Evolutionary conservation across 1,140 invertebrate species (phyloP).

Genomic region (Cylas formicarius): DNA sequence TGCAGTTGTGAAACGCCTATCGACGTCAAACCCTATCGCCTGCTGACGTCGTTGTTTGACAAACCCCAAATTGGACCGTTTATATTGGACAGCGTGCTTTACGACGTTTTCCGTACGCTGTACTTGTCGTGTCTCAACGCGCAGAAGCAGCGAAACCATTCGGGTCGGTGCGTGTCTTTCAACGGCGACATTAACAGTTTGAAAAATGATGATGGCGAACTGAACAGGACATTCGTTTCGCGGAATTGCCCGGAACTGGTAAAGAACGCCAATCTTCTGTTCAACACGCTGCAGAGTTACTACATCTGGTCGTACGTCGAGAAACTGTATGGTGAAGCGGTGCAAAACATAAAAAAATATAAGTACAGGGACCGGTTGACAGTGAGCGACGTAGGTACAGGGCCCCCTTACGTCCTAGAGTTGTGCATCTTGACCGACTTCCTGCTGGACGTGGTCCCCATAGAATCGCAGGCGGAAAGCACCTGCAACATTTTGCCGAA

Average conservation of each 20-base stretch:
- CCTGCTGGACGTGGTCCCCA: conserved; percentile 68
- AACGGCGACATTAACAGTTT: conserved; percentile 39
- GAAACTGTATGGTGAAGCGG: conserved; percentile 57
- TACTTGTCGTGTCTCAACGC: conserved; percentile 40
- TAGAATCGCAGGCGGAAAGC: conserved; percentile 73
- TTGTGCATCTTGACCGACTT: conserved; percentile 70
- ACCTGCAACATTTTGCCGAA: conserved; percentile 73
- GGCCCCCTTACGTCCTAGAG: conserved; percentile 54
- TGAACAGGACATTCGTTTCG: conserved; percentile 35
- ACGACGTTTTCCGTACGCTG: conserved; percentile 70
- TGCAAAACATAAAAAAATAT: conserved; percentile 32
- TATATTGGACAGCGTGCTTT: conserved; percentile 78
- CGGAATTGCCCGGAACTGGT: conserved; percentile 53
- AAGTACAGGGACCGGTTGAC: conserved; percentile 37
- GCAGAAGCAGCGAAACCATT: conserved; percentile 34
- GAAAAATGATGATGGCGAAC: conserved; percentile 31
- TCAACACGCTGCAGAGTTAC: conserved; percentile 75
- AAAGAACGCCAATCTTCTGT: conserved; percentile 80
- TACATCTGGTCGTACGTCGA: conserved; percentile 84
- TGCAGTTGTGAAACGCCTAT: conserved; percentile 52
- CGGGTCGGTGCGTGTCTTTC: conserved; percentile 37
- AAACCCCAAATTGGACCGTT: conserved; percentile 81
- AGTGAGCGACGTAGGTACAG: conserved; percentile 50
- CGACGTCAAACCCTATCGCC: conserved; percentile 74
- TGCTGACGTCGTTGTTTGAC: conserved; percentile 81